These are phyloP conservation scores for Atlantisia rogersi DNA, from an alignment of 2,113 vertebrate genomes.

Conservation along the genomic window DNA sequence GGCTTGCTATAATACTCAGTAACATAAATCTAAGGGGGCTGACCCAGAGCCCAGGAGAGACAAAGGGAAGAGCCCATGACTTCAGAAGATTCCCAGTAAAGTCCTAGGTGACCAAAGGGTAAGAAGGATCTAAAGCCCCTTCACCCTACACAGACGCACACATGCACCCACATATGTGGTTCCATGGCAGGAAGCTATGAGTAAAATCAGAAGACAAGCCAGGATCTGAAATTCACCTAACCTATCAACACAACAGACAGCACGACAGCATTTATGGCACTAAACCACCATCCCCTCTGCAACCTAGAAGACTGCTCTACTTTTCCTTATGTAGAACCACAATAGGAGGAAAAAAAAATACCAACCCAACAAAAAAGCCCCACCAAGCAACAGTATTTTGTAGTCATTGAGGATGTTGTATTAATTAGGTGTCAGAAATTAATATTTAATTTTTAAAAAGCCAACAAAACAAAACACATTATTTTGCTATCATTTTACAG, in stretches of 20 bases:
- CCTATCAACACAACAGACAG: neutral
- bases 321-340: neutral
- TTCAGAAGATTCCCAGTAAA: slow-evolving; percentile 32
- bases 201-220: neutral
- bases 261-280: neutral
- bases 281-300: neutral
- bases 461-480: neutral
- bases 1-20: neutral
- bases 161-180: accelerated
- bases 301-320: neutral
- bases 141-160: slow-evolving; percentile 18
- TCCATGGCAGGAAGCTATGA: neutral
- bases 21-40: slow-evolving; percentile 22
- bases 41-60: neutral
- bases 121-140: slow-evolving; percentile 9
- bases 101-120: slow-evolving; percentile 2
- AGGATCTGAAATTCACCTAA: neutral
- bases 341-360: neutral
- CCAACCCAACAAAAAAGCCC: neutral
- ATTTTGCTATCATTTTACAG: slow-evolving; percentile 22
- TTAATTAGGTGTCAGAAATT: neutral
- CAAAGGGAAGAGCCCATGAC: slow-evolving; percentile 2
- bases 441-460: neutral
- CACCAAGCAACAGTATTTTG: neutral
- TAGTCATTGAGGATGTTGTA: neutral